Evolutionary conservation across 2,113 vertebrate genomes (phyloP), one percentile per base, ranked within the genome.

Genomic region (Ibidorhyncha struthersii): DNA sequence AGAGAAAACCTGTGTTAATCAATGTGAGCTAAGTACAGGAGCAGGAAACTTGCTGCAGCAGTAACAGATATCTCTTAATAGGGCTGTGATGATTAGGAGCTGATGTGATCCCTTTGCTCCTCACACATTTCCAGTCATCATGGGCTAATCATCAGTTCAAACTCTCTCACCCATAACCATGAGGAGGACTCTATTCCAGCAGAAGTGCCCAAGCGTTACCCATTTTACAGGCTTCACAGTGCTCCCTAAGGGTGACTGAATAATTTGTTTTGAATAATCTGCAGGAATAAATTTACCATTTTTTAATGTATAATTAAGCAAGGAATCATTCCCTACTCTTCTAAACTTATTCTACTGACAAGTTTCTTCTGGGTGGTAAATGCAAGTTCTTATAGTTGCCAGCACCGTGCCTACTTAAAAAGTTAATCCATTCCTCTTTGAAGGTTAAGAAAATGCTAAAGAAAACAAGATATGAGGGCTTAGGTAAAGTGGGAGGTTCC

Each of bases 381-480:
- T 41, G 40, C 66, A 78, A 91, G 59, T 53, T 61, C 41, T 62
- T 74, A 65, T 0, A 34, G 53, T 82, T 94, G 81, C 80, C 86
- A 90, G 72, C 66, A 73, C 47, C 20, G 13, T 43, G 74, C 34
- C 71, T 86, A 19, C 82, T 92, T 90, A 38, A 80, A 86, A 95
- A 89, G 30, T 88, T 87, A 45, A 80, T 95, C 79, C 94, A 55
- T 73, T 94, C 85, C 38, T 76, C 36, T 91, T 49, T 89, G 83
- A 97, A 96, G 84, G 72, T 86, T 91, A 96, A 95, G 95, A 71
- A 93, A 92, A 90, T 36, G 49, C 14, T 89, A 50, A 93, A 36
- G 41, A 96, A 97, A 78, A 92, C 41, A 94, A 97, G 82, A 95
- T 79, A 47, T 21, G 34, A 84, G 66, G 56, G 43, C n/a, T 97